phyloP scores from a whole-genome alignment of 2,797 vertebrate species.

The Platalea minor region DNA sequence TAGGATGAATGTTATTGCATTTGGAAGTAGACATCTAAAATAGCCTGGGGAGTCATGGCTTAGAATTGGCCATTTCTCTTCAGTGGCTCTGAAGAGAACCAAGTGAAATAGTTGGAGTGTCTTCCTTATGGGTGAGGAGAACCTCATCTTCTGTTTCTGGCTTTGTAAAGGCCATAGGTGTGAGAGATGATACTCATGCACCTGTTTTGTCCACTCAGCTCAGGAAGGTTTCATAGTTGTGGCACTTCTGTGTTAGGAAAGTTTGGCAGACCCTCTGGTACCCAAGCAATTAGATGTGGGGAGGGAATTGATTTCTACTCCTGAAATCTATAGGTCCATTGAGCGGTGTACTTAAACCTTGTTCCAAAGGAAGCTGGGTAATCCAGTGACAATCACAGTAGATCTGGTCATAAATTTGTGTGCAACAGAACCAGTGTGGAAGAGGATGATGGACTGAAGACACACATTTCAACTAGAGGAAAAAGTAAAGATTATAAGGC shows the following conservation, averaged over 20 bases:
- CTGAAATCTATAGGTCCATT: not conserved
- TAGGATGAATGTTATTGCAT: not conserved
- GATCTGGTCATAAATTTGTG: not conserved
- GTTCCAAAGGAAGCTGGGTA: not conserved
- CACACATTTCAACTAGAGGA: not conserved
- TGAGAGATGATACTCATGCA: not conserved
- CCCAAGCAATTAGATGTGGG: not conserved
- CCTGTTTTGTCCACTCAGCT: not conserved
- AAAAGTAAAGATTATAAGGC: not conserved
- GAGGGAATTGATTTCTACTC: not conserved
- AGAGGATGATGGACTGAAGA: not conserved
- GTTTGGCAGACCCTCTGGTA: not conserved
- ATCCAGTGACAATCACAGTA: not conserved
- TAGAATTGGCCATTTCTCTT: not conserved
- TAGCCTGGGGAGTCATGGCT: not conserved
- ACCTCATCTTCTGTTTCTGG: not conserved
- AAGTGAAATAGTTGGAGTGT: not conserved
- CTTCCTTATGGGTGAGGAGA: not conserved
- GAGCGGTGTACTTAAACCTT: not conserved
- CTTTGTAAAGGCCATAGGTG: not conserved
- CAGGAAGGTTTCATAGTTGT: not conserved
- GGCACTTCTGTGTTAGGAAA: not conserved
- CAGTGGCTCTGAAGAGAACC: not conserved
- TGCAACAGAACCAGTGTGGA: not conserved
- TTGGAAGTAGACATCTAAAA: not conserved